Conservation (phyloP, 2,113 vertebrate genomes). For the Antechinus flavipes region DNA sequence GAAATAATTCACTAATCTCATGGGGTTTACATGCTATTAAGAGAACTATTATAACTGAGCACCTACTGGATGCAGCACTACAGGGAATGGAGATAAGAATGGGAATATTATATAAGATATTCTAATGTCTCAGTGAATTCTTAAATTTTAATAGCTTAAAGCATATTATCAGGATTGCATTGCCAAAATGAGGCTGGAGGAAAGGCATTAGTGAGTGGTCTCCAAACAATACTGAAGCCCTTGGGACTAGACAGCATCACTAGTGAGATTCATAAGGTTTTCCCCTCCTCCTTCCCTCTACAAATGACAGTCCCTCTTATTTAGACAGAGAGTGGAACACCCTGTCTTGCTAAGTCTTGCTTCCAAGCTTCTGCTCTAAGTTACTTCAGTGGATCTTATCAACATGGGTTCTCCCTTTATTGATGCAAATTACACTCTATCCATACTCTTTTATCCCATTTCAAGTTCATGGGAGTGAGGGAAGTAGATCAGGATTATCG, state of each 20-base stretch:
- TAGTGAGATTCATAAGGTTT: not conserved
- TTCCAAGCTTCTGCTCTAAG: not conserved
- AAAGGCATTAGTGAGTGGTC: slow-evolving; percentile 22
- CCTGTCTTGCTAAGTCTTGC: not conserved
- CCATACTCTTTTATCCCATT: not conserved
- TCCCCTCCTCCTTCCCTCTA: not conserved
- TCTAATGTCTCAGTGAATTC: not conserved
- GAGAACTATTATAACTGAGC: not conserved
- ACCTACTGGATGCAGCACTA: not conserved
- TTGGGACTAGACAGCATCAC: not conserved
- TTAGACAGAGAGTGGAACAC: not conserved
- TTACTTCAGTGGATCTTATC: not conserved
- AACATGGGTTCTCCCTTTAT: not conserved
- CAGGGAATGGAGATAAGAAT: not conserved
- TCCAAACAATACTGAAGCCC: not conserved
- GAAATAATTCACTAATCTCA: not conserved
- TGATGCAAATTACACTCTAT: not conserved
- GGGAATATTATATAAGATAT: not conserved
- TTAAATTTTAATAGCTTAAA: slow-evolving; percentile 6
- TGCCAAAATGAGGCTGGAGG: not conserved
- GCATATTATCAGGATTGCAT: not conserved
- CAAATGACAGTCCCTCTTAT: not conserved
- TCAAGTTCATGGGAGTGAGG: not conserved
- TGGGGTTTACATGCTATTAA: not conserved
- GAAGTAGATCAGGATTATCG: not conserved